These are phyloP conservation scores for Sycophila texana DNA, from an alignment of 2,888 invertebrate species.

Conservation along the genomic window DNA sequence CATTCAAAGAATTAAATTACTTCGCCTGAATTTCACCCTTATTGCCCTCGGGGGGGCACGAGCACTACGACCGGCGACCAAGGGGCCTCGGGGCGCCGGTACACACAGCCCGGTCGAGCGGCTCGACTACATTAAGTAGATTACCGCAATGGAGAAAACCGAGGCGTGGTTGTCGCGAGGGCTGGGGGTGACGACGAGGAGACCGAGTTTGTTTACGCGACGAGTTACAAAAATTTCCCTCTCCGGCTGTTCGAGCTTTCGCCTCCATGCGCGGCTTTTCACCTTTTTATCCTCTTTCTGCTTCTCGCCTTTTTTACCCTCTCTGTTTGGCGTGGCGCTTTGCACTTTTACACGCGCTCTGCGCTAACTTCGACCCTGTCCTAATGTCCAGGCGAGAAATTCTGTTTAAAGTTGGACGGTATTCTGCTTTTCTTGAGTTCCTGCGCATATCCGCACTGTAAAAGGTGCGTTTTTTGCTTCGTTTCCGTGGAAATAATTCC, in stretches of 20 bases:
- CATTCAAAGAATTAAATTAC: slow-evolving; percentile 37
- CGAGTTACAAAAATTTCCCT: slow-evolving; percentile 9
- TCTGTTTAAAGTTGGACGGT: no score
- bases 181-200: neutral
- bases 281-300: neutral
- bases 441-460: no score
- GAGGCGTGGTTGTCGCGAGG: neutral
- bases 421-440: no score
- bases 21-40: slow-evolving; percentile 13
- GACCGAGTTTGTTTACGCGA: slow-evolving; percentile 7
- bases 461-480: no score
- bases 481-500: no score
- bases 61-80: neutral
- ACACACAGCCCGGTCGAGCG: neutral
- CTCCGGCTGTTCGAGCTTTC: neutral
- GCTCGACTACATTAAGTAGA: slow-evolving; percentile 25
- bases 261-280: neutral
- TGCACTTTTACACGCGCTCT: neutral
- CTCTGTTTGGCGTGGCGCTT: neutral
- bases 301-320: neutral
- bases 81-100: neutral
- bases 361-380: neutral
- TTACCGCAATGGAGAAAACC: slow-evolving; percentile 20
- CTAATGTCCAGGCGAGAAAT: neutral
- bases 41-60: slow-evolving; percentile 13